These are phyloP conservation scores for Mico argentatus DNA, from an alignment of 2,797 vertebrate species.

Conservation along the genomic window DNA sequence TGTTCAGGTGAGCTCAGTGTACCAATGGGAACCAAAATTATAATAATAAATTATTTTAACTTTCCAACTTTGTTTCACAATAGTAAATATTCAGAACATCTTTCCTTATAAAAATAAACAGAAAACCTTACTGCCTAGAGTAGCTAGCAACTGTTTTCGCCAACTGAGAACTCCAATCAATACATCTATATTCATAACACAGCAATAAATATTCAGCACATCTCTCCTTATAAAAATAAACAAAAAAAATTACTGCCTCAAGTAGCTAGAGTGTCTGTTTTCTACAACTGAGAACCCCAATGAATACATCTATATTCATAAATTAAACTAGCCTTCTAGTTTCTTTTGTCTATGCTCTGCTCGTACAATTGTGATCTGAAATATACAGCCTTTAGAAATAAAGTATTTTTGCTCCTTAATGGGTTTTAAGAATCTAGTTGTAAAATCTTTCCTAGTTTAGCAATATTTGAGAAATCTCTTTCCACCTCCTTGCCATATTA, in stretches of 20 bases:
- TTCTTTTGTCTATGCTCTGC: background rate
- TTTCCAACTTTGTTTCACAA: background rate
- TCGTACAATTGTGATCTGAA: background rate
- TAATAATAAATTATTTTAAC: background rate
- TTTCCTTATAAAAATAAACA: background rate
- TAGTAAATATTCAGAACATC: background rate
- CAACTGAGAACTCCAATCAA: background rate
- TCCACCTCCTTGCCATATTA: background rate
- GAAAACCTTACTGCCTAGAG: background rate
- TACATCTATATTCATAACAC: background rate
- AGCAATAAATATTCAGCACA: background rate
- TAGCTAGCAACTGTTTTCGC: background rate
- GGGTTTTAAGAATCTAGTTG: background rate
- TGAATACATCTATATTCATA: background rate
- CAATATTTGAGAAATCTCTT: background rate
- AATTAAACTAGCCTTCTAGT: background rate
- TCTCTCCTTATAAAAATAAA: background rate
- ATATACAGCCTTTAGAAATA: background rate
- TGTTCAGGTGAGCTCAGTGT: background rate
- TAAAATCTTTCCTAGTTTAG: background rate
- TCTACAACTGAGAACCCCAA: background rate
- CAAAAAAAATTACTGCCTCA: background rate
- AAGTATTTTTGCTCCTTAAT: background rate
- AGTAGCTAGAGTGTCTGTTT: background rate
- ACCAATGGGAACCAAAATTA: background rate